phyloP scores from a whole-genome alignment of 1,140 invertebrate species.

The Schlechtendalia chinensis region DNA sequence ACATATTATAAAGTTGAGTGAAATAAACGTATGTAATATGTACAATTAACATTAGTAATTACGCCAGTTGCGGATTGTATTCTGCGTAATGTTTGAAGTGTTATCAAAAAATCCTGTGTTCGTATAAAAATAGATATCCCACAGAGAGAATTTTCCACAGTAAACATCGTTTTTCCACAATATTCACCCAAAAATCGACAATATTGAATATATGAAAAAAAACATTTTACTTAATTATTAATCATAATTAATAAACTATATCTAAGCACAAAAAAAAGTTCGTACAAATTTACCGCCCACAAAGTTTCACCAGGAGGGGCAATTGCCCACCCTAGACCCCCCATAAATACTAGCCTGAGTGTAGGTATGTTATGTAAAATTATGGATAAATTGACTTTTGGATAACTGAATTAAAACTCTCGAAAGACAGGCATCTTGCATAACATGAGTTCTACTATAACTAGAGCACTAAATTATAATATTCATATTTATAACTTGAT shows the following conservation, averaged over 20 bases:
- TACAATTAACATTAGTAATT: not conserved
- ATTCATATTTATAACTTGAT: no score
- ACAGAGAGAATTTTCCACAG: not conserved
- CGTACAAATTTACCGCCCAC: not conserved
- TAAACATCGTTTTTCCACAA: not conserved
- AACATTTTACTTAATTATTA: not conserved
- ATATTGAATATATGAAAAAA: not conserved
- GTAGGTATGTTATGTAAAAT: no score
- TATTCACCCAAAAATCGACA: not conserved
- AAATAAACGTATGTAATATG: not conserved
- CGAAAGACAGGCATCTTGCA: no score
- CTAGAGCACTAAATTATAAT: no score
- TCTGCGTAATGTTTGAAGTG: not conserved
- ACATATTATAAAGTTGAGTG: no score
- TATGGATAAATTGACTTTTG: no score
- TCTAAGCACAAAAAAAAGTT: not conserved
- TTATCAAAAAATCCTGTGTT: not conserved
- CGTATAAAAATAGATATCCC: slow-evolving; percentile 1
- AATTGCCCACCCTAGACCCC: not conserved
- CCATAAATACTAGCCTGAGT: not conserved
- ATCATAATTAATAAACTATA: not conserved
- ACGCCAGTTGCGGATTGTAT: not conserved
- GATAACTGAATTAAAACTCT: no score
- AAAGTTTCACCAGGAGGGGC: not conserved
- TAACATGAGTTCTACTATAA: no score